Base-by-base conservation (phyloP, 2,797 vertebrate species). In the Hoplostethus mediterraneus region DNA sequence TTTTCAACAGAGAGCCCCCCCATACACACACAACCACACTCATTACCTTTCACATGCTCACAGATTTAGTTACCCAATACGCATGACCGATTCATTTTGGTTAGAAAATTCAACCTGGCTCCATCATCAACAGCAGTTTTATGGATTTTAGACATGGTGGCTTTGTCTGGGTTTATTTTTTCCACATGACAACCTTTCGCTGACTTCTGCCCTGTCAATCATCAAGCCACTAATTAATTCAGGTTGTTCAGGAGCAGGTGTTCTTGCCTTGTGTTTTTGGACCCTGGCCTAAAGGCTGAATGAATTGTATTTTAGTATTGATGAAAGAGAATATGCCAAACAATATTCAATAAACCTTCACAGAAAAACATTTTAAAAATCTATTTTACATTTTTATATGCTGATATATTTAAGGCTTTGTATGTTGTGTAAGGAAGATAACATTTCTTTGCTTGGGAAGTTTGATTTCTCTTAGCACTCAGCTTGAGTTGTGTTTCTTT, bases 81-180 rank as follows among this genome's bases (percentile, higher is more conserved):
- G 84, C 73, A 67, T 71, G 51, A 82, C 87, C 40, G 88, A 90
- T 85, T 58, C 1, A 38, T 68, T 79, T 73, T 61, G 64, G 30
- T 54, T 14, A 58, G 61, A 64, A 73, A 73, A 80, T 73, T 65
- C 28, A 42, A 33, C 28, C 48, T 65, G 4, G n/a, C 71, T 68
- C 63, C 63, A 42, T 78, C 54, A 82, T 87, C 69, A 83, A 60
- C 44, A 38, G 75, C 28, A 75, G 85, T 86, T 61, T 85, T 85
- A 81, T 67, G 51, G 60, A 38, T 72, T 90, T 95, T 92, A 90
- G 92, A 80, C 77, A 87, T 5, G 87, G 89, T 62, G 73, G 87
- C 85, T 94, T 93, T 90, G 59, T 80, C 61, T 79, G 62, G 60
- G 49, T 67, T 82, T 79, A 71, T 75, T 70, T 81, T 89, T 92